Evolutionary conservation across 2,797 vertebrate species (phyloP), one percentile per base, ranked within the genome.

Genomic region (Myoxocephalus aenaeus): DNA sequence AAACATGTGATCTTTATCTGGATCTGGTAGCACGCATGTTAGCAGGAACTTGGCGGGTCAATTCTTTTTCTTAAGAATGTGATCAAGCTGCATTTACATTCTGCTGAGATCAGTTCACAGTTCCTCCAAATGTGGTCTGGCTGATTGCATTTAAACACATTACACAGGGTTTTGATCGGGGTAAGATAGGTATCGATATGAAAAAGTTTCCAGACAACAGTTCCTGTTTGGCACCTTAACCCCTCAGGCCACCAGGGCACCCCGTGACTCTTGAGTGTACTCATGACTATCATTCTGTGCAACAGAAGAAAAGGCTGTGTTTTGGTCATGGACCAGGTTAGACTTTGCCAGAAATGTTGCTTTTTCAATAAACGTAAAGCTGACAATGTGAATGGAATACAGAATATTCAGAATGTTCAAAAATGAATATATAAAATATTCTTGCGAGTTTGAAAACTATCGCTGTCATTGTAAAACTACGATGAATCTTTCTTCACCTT

Each of bases 1-100:
- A 72, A 80, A 68, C 57, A 75, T 44, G 17, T 42, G 59, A 73
- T 73, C 74, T 68, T 84, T 62, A 65, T 66, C 63, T 58, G 53
- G 53, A 64, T 65, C 69, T 68, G 63, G 48, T 12, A 42, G 7
- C 20, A 50, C 14, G 1, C 50, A 34, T 36, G 34, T 38, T 50
- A 10, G 32, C 42, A 69, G 17, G 2, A 57, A 7, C 25, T 15
- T 67, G 42, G 15, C 63, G 7, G 44, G 7, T 25, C 17, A 18
- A 27, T 34, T 11, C 18, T 2, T 22, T 40, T 40, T 9, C 25
- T 40, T 17, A 56, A 42, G 42, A 51, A n/a, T 34, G 17, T 20
- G 15, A 13, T 36, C 27, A 34, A 29, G 12, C n/a, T 61, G 8
- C 40, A 42, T 80, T 70, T 40, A 36, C 25, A 61, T 11, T 18